These are phyloP conservation scores for Crossaster papposus DNA, from an alignment of 53 echinoderm and acorn worm genomes.

Conservation along the genomic window DNA sequence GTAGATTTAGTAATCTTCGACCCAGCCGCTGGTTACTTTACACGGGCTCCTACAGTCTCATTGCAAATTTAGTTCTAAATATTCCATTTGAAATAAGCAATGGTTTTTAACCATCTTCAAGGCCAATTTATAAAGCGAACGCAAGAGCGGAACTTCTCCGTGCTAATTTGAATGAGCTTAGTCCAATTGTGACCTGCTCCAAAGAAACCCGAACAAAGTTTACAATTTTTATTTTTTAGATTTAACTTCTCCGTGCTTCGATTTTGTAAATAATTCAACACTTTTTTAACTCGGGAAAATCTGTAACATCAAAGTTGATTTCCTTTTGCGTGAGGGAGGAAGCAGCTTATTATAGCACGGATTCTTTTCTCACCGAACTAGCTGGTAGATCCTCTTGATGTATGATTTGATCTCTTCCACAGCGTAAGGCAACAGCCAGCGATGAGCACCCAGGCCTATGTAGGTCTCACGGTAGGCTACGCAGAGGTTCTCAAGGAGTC, in stretches of 20 bases:
- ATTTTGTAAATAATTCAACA: neutral
- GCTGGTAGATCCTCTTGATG: slow-evolving; percentile 87
- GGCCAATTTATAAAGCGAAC: no score
- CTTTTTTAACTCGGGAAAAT: neutral
- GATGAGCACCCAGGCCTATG: slow-evolving; percentile 92
- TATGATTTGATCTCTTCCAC: slow-evolving; percentile 93
- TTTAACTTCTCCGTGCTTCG: neutral
- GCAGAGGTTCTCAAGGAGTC: slow-evolving; percentile 82
- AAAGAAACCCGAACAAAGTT: no score
- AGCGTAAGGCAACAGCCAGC: slow-evolving; percentile 88
- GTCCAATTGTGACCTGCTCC: no score
- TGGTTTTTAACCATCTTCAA: neutral
- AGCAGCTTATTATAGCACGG: no score
- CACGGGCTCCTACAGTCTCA: no score
- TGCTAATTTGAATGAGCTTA: no score
- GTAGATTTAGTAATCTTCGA: no score
- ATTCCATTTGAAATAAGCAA: neutral
- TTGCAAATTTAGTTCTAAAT: neutral
- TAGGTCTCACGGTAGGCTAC: slow-evolving; percentile 90
- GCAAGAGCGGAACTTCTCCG: no score
- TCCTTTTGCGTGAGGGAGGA: no score
- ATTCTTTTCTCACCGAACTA: slow-evolving; percentile 72
- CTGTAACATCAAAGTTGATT: no score
- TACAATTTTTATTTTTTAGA: no score
- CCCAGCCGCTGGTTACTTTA: no score